Evolutionary conservation across 2,113 vertebrate species (phyloP).

Genomic region (Esox niger): DNA sequence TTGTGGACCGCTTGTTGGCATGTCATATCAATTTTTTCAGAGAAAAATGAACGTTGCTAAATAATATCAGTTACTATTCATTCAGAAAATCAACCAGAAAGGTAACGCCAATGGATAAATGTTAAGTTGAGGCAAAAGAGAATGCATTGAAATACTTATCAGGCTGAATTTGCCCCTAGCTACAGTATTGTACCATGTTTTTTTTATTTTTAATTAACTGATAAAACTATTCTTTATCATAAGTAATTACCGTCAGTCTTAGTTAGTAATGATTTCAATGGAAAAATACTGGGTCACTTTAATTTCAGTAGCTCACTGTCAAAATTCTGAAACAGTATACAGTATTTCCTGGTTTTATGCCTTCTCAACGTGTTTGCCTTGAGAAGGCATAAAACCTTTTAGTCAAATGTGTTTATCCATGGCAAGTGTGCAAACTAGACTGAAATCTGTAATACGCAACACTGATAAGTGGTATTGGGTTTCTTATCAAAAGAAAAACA

Average conservation of each 20-base stretch:
- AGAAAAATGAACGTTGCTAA: too few species aligned
- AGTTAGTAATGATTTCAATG: background rate
- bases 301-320: background rate
- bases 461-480: background rate
- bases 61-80: slow-evolving; percentile 24
- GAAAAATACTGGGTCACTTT: background rate
- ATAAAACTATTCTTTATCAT: background rate
- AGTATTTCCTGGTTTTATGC: slow-evolving; percentile 6
- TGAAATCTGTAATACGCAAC: background rate
- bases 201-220: background rate
- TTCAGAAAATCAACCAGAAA: slow-evolving; percentile 23
- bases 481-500: slow-evolving; percentile 3
- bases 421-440: slow-evolving; percentile 3
- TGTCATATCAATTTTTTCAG: too few species aligned
- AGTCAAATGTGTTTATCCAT: background rate
- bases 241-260: background rate
- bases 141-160: background rate
- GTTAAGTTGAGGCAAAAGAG: background rate
- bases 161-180: background rate
- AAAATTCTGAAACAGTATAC: background rate
- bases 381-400: slow-evolving; percentile 4
- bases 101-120: background rate
- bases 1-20: too few species aligned
- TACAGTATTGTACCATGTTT: background rate
- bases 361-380: background rate